Conservation (phyloP, 1,140 invertebrate genomes). For the Zaprionus camerounensis region DNA sequence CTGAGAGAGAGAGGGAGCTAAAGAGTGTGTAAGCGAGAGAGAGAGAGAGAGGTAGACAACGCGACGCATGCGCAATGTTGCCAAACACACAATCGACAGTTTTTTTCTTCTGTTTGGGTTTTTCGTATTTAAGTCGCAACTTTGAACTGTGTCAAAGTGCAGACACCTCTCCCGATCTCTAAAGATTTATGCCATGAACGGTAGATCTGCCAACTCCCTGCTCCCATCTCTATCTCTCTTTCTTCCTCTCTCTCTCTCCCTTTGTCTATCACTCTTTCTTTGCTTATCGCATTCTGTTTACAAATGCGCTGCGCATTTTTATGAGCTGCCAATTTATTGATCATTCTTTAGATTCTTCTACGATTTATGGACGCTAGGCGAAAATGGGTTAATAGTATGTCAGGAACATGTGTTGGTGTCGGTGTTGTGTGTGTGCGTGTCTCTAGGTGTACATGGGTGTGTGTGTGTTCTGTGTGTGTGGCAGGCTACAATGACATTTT, state of each 20-base stretch:
- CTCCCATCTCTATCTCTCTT: background rate
- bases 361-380: slow-evolving; percentile 48
- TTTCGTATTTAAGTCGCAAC: background rate
- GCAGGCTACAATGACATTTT: slow-evolving; percentile 20
- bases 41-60: slow-evolving; percentile 7
- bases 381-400: slow-evolving; percentile 75
- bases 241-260: background rate
- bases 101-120: background rate
- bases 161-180: background rate
- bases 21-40: background rate
- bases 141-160: slow-evolving; percentile 46
- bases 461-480: slow-evolving; percentile 5
- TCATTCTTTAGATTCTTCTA: slow-evolving; percentile 33
- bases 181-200: background rate
- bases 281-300: slow-evolving; percentile 19
- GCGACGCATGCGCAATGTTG: slow-evolving; percentile 51
- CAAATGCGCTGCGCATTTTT: slow-evolving; percentile 52
- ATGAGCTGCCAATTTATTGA: slow-evolving; percentile 40
- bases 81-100: slow-evolving; percentile 43
- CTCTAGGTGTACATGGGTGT: slow-evolving; percentile 1
- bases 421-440: slow-evolving; percentile 8
- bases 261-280: slow-evolving; percentile 20
- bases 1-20: background rate
- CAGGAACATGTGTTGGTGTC: slow-evolving; percentile 27
- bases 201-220: background rate